A percentile compares a stretch with the other conserved stretches of the same genome.
Conservation (phyloP, 2,888 invertebrate genomes). For the Plusia festucae region DNA sequence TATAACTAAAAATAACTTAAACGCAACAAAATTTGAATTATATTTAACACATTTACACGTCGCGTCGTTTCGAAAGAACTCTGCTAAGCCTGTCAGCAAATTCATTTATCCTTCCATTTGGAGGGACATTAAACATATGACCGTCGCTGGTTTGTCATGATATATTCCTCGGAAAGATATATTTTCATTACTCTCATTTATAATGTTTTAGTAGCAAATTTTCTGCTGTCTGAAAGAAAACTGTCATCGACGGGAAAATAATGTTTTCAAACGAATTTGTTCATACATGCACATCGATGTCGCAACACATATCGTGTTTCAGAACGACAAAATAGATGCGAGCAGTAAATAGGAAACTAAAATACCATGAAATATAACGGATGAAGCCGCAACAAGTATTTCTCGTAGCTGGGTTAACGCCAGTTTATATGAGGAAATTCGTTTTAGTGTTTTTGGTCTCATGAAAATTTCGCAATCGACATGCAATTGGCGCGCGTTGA, state of each 20-base stretch:
- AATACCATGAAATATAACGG: constrained; percentile 64
- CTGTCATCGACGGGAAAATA: constrained; percentile 18
- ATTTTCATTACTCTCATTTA: constrained; percentile 65
- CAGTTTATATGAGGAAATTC: constrained; percentile 73
- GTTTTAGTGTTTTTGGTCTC: constrained; percentile 72
- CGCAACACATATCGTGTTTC: constrained; percentile 57
- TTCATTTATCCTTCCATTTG: constrained; percentile 56
- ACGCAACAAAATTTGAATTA: constrained; percentile 39
- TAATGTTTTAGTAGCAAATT: constrained; percentile 59
- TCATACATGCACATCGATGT: constrained; percentile 43
- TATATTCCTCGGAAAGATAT: constrained; percentile 64
- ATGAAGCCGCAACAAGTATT: constrained; percentile 66
- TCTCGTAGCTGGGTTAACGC: constrained; percentile 72
- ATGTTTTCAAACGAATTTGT: constrained; percentile 24
- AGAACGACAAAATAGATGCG: constrained; percentile 65
- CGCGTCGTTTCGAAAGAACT: constrained; percentile 56
- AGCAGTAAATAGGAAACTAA: constrained; percentile 66
- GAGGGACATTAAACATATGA: constrained; percentile 52
- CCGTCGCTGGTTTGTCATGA: constrained; percentile 58
- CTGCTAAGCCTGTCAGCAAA: constrained; percentile 49
- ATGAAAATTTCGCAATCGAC: constrained; percentile 69
- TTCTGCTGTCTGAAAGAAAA: constrained; percentile 32
- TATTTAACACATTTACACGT: constrained; percentile 38
- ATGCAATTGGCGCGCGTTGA: constrained; percentile 61
- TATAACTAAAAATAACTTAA: constrained; percentile 27